A percentile compares a stretch with the other conserved stretches of the same genome.
These are phyloP conservation scores for Iselma pallidipennis DNA, from an alignment of 2,888 invertebrate species.

Conservation along the genomic window DNA sequence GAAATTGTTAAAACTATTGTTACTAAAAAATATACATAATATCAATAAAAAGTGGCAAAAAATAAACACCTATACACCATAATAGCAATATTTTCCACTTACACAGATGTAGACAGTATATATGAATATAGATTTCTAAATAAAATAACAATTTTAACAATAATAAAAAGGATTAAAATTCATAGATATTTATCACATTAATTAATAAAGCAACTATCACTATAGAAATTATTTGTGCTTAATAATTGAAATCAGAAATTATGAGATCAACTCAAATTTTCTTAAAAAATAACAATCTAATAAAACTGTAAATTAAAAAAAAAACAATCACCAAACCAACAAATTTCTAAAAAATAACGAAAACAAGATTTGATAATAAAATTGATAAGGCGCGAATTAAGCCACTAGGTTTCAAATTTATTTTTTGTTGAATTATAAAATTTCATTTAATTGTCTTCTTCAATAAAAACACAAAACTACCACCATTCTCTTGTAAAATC, in stretches of 20 bases:
- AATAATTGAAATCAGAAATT: not conserved
- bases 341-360: not conserved
- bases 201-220: not conserved
- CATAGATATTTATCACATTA: not conserved
- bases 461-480: constrained; percentile 55
- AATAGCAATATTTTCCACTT: not conserved
- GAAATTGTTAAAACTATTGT: not conserved
- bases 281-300: not conserved
- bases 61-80: not conserved
- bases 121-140: not conserved
- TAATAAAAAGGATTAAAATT: not conserved
- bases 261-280: not conserved
- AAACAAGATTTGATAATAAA: not conserved
- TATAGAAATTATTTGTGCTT: not conserved
- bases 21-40: not conserved
- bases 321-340: not conserved
- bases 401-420: not conserved
- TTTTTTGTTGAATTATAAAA: not conserved
- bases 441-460: constrained; percentile 47
- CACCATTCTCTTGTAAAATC: constrained; percentile 55
- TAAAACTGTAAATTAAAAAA: not conserved
- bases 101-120: not conserved
- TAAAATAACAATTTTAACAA: not conserved
- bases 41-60: not conserved
- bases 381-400: not conserved